These are phyloP conservation scores for Archivesica marissinica DNA, from an alignment of 1,140 invertebrate genomes.

Conservation along the genomic window DNA sequence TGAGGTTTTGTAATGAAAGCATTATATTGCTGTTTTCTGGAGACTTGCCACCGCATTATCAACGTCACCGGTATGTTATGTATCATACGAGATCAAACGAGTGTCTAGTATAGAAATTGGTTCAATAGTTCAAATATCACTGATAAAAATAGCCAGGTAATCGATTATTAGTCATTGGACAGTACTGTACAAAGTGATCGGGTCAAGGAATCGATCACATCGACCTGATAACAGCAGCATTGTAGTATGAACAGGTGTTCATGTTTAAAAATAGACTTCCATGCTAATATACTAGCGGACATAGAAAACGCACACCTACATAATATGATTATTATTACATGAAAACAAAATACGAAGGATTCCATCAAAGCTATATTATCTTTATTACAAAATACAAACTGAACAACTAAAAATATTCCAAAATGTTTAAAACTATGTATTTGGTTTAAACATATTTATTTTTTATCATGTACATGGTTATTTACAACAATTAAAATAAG, in stretches of 20 bases:
- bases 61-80: background rate
- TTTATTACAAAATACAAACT: no score
- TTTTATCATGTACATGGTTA: no score
- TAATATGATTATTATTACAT: no score
- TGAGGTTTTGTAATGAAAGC: background rate
- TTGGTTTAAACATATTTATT: no score
- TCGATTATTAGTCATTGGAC: background rate
- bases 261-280: slow-evolving; percentile 10
- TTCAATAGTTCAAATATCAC: slow-evolving; percentile 2
- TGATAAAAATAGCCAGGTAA: background rate
- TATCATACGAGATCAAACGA: background rate
- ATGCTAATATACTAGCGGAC: no score
- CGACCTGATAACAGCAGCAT: background rate
- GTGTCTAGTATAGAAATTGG: background rate
- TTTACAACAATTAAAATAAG: no score
- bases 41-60: background rate
- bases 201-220: background rate
- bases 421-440: no score
- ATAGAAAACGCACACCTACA: no score
- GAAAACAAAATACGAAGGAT: no score
- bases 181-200: background rate
- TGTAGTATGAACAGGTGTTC: background rate
- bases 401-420: no score
- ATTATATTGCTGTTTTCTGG: background rate
- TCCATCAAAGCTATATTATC: no score